Evolutionary conservation across 1,140 invertebrate genomes (phyloP), one percentile per base, ranked within the genome.

Genomic region (Leptonema lineaticorne): DNA sequence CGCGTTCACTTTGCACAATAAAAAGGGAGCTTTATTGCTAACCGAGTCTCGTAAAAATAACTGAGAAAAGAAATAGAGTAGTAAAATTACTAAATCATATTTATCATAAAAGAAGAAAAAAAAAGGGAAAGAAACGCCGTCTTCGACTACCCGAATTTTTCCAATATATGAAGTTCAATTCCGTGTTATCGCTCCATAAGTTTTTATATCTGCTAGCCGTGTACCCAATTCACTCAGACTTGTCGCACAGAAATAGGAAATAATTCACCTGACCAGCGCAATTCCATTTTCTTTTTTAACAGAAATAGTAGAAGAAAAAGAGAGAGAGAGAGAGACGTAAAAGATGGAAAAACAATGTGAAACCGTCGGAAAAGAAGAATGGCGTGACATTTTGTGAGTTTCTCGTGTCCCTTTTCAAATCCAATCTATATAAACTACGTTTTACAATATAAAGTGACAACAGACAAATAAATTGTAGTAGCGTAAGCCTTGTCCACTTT

Each of bases 181-280:
- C 50, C 50, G 50, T 53, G 50, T 53, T 53, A 53, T 53, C 50
- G 50, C 50, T 24, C 50, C 18, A 53, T 53, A 53, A 53, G 50
- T 24, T 53, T 53, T 53, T 53, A 53, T 53, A 53, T 53, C 50
- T 22, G 50, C 18, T 9, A 22, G 27, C 11, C 50, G 27, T 24
- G 50, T 53, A 26, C 20, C 50, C 50, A 53, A 53, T 53, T 53
- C 50, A 53, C 50, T 53, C 50, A 53, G 50, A 53, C 50, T 53
- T 24, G 50, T 53, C 50, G 18, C 27, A 53, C 50, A 45, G 20
- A 53, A 22, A 24, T 53, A 53, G 50, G 22, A 26, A 53, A 53
- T 53, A 53, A 53, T 53, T 53, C 50, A 53, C 50, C 50, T 53
- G 50, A 53, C 50, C 37, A 41, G 37, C 37, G 37, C 37, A 53